phyloP scores from a whole-genome alignment of 2,888 invertebrate species.

The Drosophila algonquin region DNA sequence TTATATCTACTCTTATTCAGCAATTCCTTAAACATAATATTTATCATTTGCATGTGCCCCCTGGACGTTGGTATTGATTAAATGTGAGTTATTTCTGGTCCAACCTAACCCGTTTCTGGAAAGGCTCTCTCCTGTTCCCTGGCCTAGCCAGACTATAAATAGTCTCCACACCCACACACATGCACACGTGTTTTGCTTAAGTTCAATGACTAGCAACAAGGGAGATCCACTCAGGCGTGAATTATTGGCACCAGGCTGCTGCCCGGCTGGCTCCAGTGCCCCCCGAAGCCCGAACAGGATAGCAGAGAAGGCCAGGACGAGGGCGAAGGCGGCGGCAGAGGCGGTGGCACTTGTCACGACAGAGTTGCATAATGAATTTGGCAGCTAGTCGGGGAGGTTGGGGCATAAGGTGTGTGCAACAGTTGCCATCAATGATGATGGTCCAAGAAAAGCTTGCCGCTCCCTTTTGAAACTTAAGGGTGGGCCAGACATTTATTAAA shows the following conservation, averaged over 20 bases:
- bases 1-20: too few species aligned
- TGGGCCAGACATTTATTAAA: too few species aligned
- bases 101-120: constrained; percentile 6
- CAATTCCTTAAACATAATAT: too few species aligned
- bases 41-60: not conserved
- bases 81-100: constrained; percentile 31
- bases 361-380: constrained; percentile 38
- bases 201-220: constrained; percentile 76
- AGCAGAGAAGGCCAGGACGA: not conserved
- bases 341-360: constrained; percentile 26
- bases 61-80: constrained; percentile 43
- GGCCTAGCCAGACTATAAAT: constrained; percentile 8
- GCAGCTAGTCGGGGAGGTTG: too few species aligned
- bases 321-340: constrained; percentile 24
- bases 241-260: constrained; percentile 54
- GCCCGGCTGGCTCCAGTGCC: not conserved
- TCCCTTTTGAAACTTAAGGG: too few species aligned
- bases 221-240: constrained; percentile 67
- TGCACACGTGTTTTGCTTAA: constrained; percentile 58
- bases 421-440: too few species aligned
- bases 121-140: not conserved
- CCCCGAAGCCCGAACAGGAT: not conserved
- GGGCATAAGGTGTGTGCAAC: not conserved
- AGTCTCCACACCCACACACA: constrained; percentile 12
- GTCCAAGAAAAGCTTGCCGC: too few species aligned